These are phyloP conservation scores for Crotalus horridus DNA, from an alignment of 2,113 vertebrate species.

Conservation along the genomic window DNA sequence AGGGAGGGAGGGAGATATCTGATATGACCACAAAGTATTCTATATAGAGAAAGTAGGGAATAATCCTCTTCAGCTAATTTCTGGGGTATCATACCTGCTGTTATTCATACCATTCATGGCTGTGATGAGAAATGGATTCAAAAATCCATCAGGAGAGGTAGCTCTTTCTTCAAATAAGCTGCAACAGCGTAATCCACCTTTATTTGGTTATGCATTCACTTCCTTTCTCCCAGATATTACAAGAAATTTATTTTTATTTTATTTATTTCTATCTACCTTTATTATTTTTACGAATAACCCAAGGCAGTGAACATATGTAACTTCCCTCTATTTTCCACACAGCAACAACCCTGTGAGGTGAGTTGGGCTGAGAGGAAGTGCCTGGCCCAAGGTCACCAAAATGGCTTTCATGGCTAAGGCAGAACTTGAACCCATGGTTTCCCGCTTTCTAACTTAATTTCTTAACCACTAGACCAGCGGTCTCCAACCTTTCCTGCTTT, in stretches of 20 bases:
- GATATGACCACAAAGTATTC: not conserved
- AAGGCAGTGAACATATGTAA: too few relatives aligned
- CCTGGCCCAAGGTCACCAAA: not conserved
- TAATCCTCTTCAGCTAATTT: not conserved
- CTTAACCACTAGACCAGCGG: too few relatives aligned
- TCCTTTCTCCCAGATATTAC: not conserved
- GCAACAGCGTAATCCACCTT: not conserved
- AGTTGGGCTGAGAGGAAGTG: too few relatives aligned
- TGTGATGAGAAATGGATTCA: not conserved
- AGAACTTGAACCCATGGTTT: not conserved
- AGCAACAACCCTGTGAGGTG: too few relatives aligned
- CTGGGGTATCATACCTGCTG: not conserved
- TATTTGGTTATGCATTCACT: not conserved
- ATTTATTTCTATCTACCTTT: not conserved
- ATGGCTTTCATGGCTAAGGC: not conserved
- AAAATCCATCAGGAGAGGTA: not conserved
- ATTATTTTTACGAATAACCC: too few relatives aligned
- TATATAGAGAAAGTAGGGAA: not conserved
- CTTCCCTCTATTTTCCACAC: too few relatives aligned
- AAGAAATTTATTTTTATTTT: not conserved
- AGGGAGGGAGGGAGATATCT: not conserved
- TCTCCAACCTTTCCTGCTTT: too few relatives aligned
- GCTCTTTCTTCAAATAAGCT: not conserved
- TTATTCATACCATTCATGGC: not conserved
- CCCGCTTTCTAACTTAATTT: too few relatives aligned